phyloP scores from a whole-genome alignment of 2,113 vertebrate genomes.

The Oreocharis arfaki region DNA sequence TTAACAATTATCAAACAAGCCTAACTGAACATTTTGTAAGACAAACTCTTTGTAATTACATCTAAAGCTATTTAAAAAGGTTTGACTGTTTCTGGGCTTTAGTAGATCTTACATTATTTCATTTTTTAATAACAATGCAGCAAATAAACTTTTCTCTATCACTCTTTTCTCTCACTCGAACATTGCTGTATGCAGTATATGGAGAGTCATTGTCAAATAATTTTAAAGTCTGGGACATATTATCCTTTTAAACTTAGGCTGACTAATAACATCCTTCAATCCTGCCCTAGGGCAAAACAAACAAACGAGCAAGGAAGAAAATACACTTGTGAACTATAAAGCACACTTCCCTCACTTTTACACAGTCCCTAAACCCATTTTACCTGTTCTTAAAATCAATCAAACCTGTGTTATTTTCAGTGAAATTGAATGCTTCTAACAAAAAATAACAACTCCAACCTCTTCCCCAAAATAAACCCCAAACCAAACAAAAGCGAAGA shows the following conservation, averaged over 20 bases:
- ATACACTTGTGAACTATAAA: too few species aligned
- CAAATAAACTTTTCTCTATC: not conserved
- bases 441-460: not conserved
- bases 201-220: not conserved
- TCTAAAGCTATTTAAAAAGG: not conserved
- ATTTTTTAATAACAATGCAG: not conserved
- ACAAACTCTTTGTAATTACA: not conserved
- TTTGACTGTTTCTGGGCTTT: not conserved
- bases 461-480: not conserved
- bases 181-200: not conserved
- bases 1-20: not conserved
- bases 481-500: not conserved
- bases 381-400: not conserved
- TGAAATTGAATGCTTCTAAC: not conserved
- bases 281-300: not conserved
- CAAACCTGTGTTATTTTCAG: not conserved
- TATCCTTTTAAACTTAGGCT: not conserved
- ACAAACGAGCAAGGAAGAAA: not conserved
- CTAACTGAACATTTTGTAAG: not conserved
- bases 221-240: not conserved
- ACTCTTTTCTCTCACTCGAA: not conserved
- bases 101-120: not conserved
- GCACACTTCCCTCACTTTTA: not conserved
- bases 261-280: not conserved
- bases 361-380: fast-evolving